Conservation (phyloP, 30 jellyfish, hydroid and myxozoan genomes). For the Aurelia sp. region DNA sequence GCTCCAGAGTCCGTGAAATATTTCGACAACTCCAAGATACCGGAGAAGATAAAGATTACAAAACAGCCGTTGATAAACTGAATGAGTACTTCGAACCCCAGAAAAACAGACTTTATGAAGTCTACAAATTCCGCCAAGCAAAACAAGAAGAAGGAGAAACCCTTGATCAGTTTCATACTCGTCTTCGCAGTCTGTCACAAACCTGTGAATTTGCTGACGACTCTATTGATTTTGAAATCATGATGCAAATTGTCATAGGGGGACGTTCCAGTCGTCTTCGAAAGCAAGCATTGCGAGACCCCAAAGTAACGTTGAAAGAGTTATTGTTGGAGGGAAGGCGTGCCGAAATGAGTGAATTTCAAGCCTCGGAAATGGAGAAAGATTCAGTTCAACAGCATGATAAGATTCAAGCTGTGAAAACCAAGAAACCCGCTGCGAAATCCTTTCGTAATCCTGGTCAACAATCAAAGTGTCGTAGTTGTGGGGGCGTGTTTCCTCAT, state of each 20-base stretch:
- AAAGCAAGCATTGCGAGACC: constrained; percentile 1
- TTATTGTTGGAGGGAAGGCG: constrained; percentile 11
- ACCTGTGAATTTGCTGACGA: neutral
- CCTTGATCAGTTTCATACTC: neutral
- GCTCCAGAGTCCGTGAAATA: neutral
- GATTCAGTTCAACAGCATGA: too few relatives aligned
- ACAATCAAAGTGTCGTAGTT: neutral
- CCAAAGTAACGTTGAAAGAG: neutral
- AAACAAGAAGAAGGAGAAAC: neutral
- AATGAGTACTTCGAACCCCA: neutral
- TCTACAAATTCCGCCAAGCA: neutral
- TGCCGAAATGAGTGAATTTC: neutral
- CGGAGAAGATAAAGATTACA: neutral
- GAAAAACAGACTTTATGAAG: neutral
- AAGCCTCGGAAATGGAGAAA: constrained; percentile 3
- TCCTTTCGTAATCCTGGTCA: too few relatives aligned
- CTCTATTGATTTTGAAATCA: neutral
- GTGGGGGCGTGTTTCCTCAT: constrained; percentile 11
- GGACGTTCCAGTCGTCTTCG: neutral
- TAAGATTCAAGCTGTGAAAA: neutral
- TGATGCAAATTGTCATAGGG: neutral
- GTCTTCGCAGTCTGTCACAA: neutral
- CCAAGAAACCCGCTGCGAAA: neutral
- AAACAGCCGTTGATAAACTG: neutral
- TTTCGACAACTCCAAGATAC: neutral